A percentile compares a stretch with the other conserved stretches of the same genome.
Evolutionary conservation across 2,888 invertebrate genomes (phyloP).

Genomic region (Papilio elwesi): DNA sequence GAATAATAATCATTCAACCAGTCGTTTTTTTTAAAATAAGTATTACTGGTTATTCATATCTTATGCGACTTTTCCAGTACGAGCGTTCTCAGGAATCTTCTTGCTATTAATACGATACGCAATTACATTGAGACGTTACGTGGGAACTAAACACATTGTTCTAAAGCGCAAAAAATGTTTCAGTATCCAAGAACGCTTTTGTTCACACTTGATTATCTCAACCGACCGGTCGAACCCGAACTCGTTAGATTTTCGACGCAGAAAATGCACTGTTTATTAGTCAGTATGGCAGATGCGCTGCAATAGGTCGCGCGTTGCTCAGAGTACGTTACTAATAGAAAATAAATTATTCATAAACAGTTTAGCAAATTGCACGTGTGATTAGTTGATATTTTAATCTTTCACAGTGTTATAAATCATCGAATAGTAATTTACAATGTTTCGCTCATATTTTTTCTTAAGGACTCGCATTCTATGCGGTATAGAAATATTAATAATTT

Average conservation of each 20-base stretch:
- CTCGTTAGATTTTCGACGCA: constrained; percentile 49
- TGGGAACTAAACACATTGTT: constrained; percentile 52
- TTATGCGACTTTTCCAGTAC: constrained; percentile 10
- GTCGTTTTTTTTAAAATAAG: no score
- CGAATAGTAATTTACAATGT: constrained; percentile 13
- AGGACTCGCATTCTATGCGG: neutral
- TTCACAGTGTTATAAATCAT: neutral
- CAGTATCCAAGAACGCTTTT: constrained; percentile 47
- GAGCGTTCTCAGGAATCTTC: constrained; percentile 19
- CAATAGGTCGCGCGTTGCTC: constrained; percentile 67
- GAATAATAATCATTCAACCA: no score
- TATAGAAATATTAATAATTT: constrained; percentile 8
- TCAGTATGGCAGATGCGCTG: constrained; percentile 37
- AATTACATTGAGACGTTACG: constrained; percentile 37
- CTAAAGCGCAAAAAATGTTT: constrained; percentile 47
- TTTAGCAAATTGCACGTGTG: neutral
- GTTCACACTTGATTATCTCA: constrained; percentile 53
- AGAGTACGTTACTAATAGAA: constrained; percentile 59
- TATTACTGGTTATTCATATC: neutral
- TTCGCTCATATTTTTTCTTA: neutral
- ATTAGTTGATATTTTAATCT: neutral
- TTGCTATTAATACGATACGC: constrained; percentile 25
- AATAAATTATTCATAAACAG: constrained; percentile 15
- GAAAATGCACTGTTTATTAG: constrained; percentile 44
- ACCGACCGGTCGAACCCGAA: constrained; percentile 59